phyloP scores from a whole-genome alignment of 1,140 invertebrate genomes.

The Tetranychus cinnabarinus region DNA sequence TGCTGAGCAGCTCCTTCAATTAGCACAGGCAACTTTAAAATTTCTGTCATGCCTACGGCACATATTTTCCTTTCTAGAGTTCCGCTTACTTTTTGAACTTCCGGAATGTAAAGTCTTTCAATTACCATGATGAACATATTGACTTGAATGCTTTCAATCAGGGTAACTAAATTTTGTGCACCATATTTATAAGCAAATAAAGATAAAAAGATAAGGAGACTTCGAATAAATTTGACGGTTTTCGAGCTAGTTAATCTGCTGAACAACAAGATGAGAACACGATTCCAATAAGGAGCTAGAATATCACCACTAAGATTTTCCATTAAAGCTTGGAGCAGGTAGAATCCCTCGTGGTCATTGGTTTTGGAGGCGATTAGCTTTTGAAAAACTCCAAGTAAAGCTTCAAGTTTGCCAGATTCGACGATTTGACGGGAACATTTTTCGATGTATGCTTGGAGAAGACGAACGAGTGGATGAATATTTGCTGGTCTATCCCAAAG shows the following conservation, averaged over 20 bases:
- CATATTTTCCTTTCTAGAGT: conserved; percentile 61
- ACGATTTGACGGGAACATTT: conserved; percentile 46
- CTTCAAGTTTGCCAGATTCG: conserved; percentile 35
- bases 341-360: conserved; percentile 89
- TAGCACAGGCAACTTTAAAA: conserved; percentile 48
- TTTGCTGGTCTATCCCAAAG: conserved; percentile 81
- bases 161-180: conserved; percentile 37
- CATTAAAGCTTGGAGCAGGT: conserved; percentile 59
- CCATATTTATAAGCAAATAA: conserved; percentile 58
- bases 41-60: conserved; percentile 58
- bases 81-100: conserved; percentile 62
- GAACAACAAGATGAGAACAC: conserved; percentile 73
- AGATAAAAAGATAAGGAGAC: conserved; percentile 63
- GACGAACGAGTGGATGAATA: conserved; percentile 62
- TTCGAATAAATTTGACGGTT: conserved; percentile 75
- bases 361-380: conserved; percentile 82
- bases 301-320: conserved; percentile 39
- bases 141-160: conserved; percentile 62
- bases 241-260: conserved; percentile 71
- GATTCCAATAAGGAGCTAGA: conserved; percentile 50
- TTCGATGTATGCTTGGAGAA: conserved; percentile 61
- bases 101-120: conserved; percentile 57
- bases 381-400: conserved; percentile 72
- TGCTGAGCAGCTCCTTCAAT: conserved; percentile 35
- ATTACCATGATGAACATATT: conserved; percentile 84